Percentiles rank a stretch among this genome's conserved stretches.
Conservation (phyloP, 2,113 vertebrate species). For the Amphiprion percula region DNA sequence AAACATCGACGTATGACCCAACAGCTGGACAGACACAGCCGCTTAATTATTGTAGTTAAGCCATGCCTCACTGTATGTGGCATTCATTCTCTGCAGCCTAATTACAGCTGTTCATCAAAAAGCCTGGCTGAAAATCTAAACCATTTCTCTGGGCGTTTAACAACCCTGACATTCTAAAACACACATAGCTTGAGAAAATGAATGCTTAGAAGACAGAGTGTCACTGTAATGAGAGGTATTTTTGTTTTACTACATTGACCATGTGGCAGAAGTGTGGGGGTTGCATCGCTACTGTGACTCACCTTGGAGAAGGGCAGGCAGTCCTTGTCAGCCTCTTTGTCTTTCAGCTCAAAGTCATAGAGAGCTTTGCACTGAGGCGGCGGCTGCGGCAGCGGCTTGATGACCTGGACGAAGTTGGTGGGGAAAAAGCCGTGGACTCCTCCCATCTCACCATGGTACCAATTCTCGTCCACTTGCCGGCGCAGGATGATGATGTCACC, state of each 20-base stretch:
- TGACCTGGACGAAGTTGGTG: conserved; percentile 98
- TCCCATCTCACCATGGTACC: conserved; percentile 98
- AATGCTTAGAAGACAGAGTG: conserved; percentile 51
- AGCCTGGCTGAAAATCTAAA: conserved; percentile 43
- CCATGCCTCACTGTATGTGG: neutral
- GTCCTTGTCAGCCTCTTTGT: conserved; percentile 99
- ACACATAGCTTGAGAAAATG: conserved; percentile 59
- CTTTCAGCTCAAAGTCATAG: conserved; percentile 99
- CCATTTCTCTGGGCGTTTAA: conserved; percentile 46
- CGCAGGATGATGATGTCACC: conserved; percentile 97
- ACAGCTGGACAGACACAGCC: conserved; percentile 51
- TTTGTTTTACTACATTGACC: conserved; percentile 55
- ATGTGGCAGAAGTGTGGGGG: conserved; percentile 26
- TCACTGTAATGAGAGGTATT: conserved; percentile 65
- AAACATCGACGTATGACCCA: conserved; percentile 42
- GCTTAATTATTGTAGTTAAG: conserved; percentile 49
- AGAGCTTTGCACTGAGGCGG: conserved; percentile 99
- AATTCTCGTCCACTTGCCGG: conserved; percentile 98
- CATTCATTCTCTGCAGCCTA: conserved; percentile 45
- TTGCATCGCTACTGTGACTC: conserved; percentile 41
- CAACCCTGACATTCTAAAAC: conserved; percentile 43
- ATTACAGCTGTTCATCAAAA: conserved; percentile 72
- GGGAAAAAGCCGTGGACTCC: conserved; percentile 98
- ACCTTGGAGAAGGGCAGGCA: conserved; percentile 99
- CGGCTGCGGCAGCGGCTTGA: conserved; percentile 97